Percentiles rank a stretch among this genome's conserved stretches.
Conservation (phyloP, 1,140 invertebrate genomes). For the Scylla paramamosain region DNA sequence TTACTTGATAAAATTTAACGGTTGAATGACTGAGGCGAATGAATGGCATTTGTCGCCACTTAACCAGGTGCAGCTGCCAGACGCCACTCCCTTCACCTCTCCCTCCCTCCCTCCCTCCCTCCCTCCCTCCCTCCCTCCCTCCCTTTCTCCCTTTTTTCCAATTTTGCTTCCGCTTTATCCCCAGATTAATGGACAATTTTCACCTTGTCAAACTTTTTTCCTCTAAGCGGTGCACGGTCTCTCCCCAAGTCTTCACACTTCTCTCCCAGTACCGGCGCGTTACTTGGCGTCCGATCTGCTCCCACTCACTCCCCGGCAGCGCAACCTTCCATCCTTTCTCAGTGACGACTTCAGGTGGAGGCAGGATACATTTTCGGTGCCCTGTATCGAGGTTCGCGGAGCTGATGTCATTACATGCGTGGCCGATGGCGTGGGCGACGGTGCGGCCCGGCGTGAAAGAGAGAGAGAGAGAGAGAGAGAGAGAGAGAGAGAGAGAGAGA, state of each 20-base stretch:
- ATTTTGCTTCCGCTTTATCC: not conserved
- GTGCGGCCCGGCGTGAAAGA: not conserved
- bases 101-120: too few relatives aligned
- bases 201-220: not conserved
- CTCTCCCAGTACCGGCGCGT: not conserved
- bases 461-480: not conserved
- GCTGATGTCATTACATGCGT: slow-evolving; percentile 13
- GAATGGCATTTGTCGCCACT: too few relatives aligned
- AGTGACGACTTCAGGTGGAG: too few relatives aligned
- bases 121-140: not conserved
- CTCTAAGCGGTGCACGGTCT: not conserved
- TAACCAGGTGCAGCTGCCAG: too few relatives aligned
- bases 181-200: slow-evolving; percentile 4
- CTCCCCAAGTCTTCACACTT: not conserved
- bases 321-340: too few relatives aligned
- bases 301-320: too few relatives aligned
- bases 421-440: not conserved
- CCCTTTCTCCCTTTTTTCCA: not conserved
- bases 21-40: too few relatives aligned
- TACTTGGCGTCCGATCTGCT: too few relatives aligned
- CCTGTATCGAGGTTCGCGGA: not conserved
- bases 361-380: not conserved
- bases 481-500: not conserved
- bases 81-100: too few relatives aligned
- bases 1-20: too few relatives aligned